Evolutionary conservation across 2,797 vertebrate genomes (phyloP), one percentile per base, ranked within the genome.

Genomic region (Cirrhinus mrigala): DNA sequence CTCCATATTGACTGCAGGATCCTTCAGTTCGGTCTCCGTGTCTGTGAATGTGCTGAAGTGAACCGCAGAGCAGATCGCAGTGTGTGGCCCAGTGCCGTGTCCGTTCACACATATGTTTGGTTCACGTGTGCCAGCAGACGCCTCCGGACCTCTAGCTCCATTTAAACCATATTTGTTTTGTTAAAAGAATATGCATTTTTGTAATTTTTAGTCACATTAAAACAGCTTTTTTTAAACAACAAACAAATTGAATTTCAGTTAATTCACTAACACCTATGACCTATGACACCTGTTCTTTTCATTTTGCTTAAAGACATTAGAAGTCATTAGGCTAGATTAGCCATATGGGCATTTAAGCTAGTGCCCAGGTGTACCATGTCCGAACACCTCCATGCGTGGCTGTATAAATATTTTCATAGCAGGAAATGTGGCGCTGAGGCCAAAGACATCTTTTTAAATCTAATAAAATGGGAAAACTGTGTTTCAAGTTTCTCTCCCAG

Each of bases 41-140:
- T 83, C 48, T 50, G 90, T 90, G 89, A 90, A 73, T 89, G 86
- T 87, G 87, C 85, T 82, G 89, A 90, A 88, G 85, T 79, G 87
- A 22, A 12, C 89, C 85, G 84, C 75, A 88, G 88, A 77, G 70
- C 81, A 85, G 82, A 79, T 81, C 87, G 89, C 90, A 76, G 85
- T 80, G 79, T 85, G 75, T 70, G 3, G 64, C 87, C 69, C 89
- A 64, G 73, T 37, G 75, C 79, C 82, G 10, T 85, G 15, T 88
- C 88, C 88, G 87, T 73, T 64, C 81, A 64, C 86, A 85, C 92
- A 92, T 91, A 91, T 91, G 91, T 81, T 91, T 87, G 62, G 33
- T 83, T 76, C 85, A 80, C 84, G 82, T 84, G 89, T 87, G 89
- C 87, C 83, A 88, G 54, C 22, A 79, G 83, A 85, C 66, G 71